Base-by-base conservation (phyloP, 2,113 vertebrate species). In the Chlorodrepanis virens region DNA sequence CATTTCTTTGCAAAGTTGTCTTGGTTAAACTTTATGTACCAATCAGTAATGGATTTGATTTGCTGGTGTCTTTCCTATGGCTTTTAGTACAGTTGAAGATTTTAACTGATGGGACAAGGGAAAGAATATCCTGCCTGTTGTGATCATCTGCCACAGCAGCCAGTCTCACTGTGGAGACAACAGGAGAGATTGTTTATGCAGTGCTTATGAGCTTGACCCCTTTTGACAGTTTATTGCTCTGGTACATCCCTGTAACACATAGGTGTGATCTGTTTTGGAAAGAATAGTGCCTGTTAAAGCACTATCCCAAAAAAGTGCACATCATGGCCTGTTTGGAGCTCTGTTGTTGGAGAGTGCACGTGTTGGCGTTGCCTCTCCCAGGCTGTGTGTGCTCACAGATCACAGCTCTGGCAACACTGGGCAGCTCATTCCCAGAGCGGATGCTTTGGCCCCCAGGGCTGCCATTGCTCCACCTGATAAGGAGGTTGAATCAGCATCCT, bases 341-440 rank as follows among this genome's bases (percentile, higher is more conserved):
- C 2, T 47, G 13, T 54, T 52, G 2, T 3, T 71, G 45, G 18
- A 44, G 19, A 69, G 12, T 16, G 28, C 6, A 5, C 1, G 0
- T 8, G 4, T 21, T 70, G 40, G 4, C 1, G 0, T 19, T 56
- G 28, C 37, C 31, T 44, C 27, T 49, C 10, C 49, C 33, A 50
- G 35, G 6, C 57, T n/a, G 44, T 27, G 14, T 4, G 19, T 18
- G 9, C 20, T 69, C n/a, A 20, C 24, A 61, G 12, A 5, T 12
- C 0, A 0, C 17, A 75, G 5, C 20, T 70, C 56, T 81, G 42
- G 12, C 42, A n/a, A 22, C 0, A 0, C 50, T 61, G 45, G 11
- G 22, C 37, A 17, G 27, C 54, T 65, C 33, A 10, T 40, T 81
- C 28, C 50, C 42, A 61, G 37, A 31, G 13, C 1, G 4, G 33